These are phyloP conservation scores for Leptinotarsa peninsularis DNA, from an alignment of 2,888 invertebrate species.

Conservation along the genomic window DNA sequence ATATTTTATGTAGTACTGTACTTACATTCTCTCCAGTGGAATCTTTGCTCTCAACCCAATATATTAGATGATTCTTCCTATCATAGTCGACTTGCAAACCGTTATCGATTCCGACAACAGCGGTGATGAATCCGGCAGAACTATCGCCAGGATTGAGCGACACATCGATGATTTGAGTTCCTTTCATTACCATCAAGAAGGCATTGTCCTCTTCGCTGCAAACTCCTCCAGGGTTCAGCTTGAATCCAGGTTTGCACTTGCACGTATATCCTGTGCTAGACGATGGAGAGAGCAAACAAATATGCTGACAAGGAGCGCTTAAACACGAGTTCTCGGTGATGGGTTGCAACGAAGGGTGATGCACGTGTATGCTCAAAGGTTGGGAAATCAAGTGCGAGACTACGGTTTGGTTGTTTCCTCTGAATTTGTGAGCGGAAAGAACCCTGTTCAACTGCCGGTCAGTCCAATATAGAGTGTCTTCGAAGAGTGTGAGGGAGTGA, in stretches of 20 bases:
- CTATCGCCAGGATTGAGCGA: conserved; percentile 81
- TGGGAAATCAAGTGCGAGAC: conserved; percentile 95
- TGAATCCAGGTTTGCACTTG: conserved; percentile 91
- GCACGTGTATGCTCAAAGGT: conserved; percentile 94
- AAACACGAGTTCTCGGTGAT: conserved; percentile 81
- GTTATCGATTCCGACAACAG: conserved; percentile 88
- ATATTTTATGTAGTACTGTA: conserved; percentile 19
- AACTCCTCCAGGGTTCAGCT: conserved; percentile 73
- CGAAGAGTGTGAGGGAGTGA: conserved; percentile 93
- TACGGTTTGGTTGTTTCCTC: conserved; percentile 89
- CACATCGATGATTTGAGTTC: conserved; percentile 89
- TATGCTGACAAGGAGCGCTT: conserved; percentile 82
- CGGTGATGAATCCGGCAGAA: conserved; percentile 83
- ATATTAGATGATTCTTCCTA: conserved; percentile 83
- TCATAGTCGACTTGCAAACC: conserved; percentile 94
- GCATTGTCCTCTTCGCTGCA: conserved; percentile 89
- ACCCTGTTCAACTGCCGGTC: conserved; percentile 93
- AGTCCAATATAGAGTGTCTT: conserved; percentile 97
- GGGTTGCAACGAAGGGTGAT: conserved; percentile 95
- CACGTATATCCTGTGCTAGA: conserved; percentile 81
- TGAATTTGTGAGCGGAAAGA: conserved; percentile 90
- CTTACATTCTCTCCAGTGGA: conserved; percentile 77
- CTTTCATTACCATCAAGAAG: conserved; percentile 90
- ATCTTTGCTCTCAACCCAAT: conserved; percentile 86
- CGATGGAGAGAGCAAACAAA: conserved; percentile 90